Conservation (phyloP, 2,888 invertebrate species). For the Galerucella nymphaeae region DNA sequence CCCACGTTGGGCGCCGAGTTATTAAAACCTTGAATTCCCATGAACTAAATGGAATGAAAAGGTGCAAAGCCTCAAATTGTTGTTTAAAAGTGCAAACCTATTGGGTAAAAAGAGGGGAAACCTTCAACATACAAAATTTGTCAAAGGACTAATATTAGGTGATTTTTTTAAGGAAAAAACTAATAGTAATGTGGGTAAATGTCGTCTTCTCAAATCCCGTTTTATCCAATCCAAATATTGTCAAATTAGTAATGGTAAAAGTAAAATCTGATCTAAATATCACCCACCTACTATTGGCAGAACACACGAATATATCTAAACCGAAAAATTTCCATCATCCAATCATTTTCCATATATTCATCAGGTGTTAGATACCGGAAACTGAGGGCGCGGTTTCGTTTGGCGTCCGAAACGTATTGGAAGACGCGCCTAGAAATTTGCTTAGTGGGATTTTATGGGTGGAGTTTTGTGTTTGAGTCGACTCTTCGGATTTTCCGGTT, state of each 20-base stretch:
- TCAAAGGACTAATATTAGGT: too few relatives aligned
- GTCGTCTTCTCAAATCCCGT: neutral
- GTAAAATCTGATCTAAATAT: conserved; percentile 10
- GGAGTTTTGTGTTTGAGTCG: conserved; percentile 53
- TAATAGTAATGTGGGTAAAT: neutral
- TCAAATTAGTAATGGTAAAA: conserved; percentile 21
- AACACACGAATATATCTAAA: conserved; percentile 18
- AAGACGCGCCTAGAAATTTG: conserved; percentile 45
- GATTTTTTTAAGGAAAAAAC: neutral
- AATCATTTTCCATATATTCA: conserved; percentile 9
- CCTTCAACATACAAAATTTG: too few relatives aligned
- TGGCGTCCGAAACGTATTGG: conserved; percentile 52
- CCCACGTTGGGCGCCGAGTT: too few relatives aligned
- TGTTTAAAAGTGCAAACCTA: too few relatives aligned
- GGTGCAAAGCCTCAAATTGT: too few relatives aligned
- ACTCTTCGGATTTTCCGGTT: conserved; percentile 19
- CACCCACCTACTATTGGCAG: conserved; percentile 18
- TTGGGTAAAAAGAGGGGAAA: too few relatives aligned
- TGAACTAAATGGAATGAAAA: too few relatives aligned
- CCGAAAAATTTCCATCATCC: conserved; percentile 27
- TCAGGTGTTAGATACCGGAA: conserved; percentile 60
- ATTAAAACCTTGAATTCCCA: too few relatives aligned
- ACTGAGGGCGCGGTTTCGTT: conserved; percentile 49
- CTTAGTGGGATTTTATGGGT: conserved; percentile 54
- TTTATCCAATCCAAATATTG: conserved; percentile 23